Percentiles rank a stretch among this genome's conserved stretches.
phyloP scores from a whole-genome alignment of 2,888 invertebrate species.

The Cantharis rufa region DNA sequence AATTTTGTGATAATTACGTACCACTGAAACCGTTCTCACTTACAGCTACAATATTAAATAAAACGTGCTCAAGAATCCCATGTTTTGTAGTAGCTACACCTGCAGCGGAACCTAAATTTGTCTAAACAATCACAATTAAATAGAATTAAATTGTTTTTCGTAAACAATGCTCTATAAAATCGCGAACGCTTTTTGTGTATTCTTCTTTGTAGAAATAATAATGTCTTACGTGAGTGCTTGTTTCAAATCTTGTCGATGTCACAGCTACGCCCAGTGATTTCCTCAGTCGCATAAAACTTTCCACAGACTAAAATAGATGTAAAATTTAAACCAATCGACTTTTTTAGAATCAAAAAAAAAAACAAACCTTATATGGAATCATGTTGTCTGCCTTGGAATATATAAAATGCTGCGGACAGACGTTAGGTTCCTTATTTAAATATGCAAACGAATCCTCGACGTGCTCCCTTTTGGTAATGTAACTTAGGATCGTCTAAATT shows the following conservation, averaged over 20 bases:
- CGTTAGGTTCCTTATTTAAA: constrained; percentile 62
- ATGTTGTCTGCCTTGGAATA: constrained; percentile 73
- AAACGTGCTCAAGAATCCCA: not conserved
- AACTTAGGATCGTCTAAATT: constrained; percentile 40
- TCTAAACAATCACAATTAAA: not conserved
- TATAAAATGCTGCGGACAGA: constrained; percentile 73
- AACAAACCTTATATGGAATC: constrained; percentile 61
- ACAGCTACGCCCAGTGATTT: constrained; percentile 65
- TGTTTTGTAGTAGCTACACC: not conserved
- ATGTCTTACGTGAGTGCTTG: constrained; percentile 78
- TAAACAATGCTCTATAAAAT: constrained; percentile 63
- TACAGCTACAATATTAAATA: not conserved
- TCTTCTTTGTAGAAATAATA: constrained; percentile 65
- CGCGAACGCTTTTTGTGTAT: constrained; percentile 64
- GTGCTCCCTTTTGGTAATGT: not conserved
- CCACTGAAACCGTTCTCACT: not conserved
- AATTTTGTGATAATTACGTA: not conserved
- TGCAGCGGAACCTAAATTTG: not conserved
- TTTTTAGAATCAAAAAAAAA: not conserved
- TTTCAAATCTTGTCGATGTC: constrained; percentile 66
- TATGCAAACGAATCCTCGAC: constrained; percentile 59
- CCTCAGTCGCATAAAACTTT: constrained; percentile 65
- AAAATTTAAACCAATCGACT: not conserved
- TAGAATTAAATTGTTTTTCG: not conserved
- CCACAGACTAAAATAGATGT: constrained; percentile 61